Evolutionary conservation across 2,797 vertebrate genomes (phyloP).

Genomic region (Muscicapa striata): DNA sequence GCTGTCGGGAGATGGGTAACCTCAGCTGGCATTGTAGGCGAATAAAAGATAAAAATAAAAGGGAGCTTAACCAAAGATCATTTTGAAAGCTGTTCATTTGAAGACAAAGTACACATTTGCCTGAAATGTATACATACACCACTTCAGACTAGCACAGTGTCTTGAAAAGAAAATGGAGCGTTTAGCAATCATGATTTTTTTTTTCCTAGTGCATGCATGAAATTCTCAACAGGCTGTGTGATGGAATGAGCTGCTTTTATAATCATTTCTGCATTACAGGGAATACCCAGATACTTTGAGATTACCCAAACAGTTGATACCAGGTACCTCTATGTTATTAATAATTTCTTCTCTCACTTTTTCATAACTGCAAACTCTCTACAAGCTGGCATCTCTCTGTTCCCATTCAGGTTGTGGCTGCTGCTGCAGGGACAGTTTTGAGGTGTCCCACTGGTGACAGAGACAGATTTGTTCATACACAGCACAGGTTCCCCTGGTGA

Average conservation of each 20-base stretch:
- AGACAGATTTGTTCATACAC: background rate
- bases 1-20: constrained; percentile 80
- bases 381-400: fast-evolving
- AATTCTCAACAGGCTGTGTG: constrained; percentile 48
- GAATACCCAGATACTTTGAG: background rate
- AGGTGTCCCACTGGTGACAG: background rate
- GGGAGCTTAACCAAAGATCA: constrained; percentile 79
- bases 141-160: constrained; percentile 70
- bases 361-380: background rate
- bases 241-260: constrained; percentile 59
- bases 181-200: constrained; percentile 57
- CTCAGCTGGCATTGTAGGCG: constrained; percentile 77
- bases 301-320: background rate
- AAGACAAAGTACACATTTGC: constrained; percentile 80
- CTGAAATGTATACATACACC: constrained; percentile 74
- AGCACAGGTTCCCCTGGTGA: background rate
- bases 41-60: constrained; percentile 83
- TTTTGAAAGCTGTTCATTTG: constrained; percentile 82
- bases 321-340: background rate
- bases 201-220: constrained; percentile 3
- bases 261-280: background rate
- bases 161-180: constrained; percentile 71
- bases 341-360: background rate
- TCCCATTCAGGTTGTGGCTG: background rate
- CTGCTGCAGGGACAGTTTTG: background rate